phyloP scores from a whole-genome alignment of 2,888 invertebrate species.

The Sussaba pulchella region DNA sequence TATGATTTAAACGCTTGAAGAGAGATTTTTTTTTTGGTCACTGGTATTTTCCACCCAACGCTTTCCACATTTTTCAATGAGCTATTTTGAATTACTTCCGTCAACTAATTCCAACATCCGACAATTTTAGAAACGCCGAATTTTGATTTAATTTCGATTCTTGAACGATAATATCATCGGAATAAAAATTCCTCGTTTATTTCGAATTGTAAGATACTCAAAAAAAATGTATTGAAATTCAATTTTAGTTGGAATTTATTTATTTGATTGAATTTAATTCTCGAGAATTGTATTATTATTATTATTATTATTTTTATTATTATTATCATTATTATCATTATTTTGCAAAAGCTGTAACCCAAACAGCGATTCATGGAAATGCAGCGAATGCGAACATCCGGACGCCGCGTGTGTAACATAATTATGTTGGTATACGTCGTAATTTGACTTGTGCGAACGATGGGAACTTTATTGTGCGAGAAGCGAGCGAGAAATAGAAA shows the following conservation, averaged over 20 bases:
- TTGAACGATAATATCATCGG: neutral
- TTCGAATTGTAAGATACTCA: too few relatives aligned
- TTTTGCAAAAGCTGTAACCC: too few relatives aligned
- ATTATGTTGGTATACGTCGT: conserved; percentile 55
- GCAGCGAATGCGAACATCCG: neutral
- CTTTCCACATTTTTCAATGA: neutral
- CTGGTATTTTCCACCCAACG: neutral
- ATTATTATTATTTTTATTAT: too few relatives aligned
- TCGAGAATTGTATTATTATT: too few relatives aligned
- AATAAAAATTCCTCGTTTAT: too few relatives aligned
- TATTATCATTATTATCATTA: too few relatives aligned
- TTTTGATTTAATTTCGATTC: neutral
- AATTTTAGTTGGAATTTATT: too few relatives aligned
- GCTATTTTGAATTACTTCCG: neutral
- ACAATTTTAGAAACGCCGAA: neutral
- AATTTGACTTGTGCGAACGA: conserved; percentile 52
- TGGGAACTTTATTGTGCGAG: conserved; percentile 59
- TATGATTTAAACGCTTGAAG: neutral
- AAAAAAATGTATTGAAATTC: too few relatives aligned
- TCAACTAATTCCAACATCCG: too few relatives aligned
- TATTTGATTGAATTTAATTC: too few relatives aligned
- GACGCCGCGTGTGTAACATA: conserved; percentile 22
- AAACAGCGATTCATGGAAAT: conserved; percentile 17
- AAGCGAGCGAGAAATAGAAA: conserved; percentile 61
- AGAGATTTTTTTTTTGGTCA: neutral